phyloP scores from a whole-genome alignment of 1,140 invertebrate genomes.

The Euura saliciscinereae region DNA sequence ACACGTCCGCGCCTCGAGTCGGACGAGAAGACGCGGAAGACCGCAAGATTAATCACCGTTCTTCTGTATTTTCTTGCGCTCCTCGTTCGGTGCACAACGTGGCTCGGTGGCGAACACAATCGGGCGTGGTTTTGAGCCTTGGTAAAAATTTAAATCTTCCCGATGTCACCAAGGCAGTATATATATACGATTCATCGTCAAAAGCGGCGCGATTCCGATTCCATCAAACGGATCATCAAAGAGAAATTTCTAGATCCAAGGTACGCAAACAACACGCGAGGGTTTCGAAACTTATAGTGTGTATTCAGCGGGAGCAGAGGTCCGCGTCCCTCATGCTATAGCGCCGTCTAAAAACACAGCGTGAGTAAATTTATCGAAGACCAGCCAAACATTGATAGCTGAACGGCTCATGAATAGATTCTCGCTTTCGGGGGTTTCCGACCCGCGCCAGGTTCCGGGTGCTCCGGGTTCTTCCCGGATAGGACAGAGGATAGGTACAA shows the following conservation, averaged over 20 bases:
- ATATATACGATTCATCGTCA: too few relatives aligned
- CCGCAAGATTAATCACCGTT: slow-evolving; percentile 62
- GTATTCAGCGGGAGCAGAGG: neutral
- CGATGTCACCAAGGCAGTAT: too few relatives aligned
- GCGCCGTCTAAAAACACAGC: neutral
- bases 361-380: slow-evolving; percentile 45
- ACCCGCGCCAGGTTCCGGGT: too few relatives aligned
- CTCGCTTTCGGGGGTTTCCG: slow-evolving; percentile 33
- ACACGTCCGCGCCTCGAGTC: slow-evolving; percentile 50
- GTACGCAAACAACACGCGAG: too few relatives aligned
- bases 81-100: neutral
- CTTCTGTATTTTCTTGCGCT: slow-evolving; percentile 42
- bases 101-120: neutral
- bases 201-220: neutral
- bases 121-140: neutral
- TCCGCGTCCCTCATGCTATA: neutral
- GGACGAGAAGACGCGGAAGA: slow-evolving; percentile 53
- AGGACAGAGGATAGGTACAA: neutral
- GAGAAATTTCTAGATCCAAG: neutral
- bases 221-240: slow-evolving; percentile 1
- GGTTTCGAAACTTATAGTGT: neutral
- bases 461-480: neutral
- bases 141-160: too few relatives aligned
- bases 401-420: slow-evolving; percentile 49
- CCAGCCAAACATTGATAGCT: slow-evolving; percentile 39